Percentiles rank a stretch among this genome's conserved stretches.
phyloP scores from a whole-genome alignment of 2,797 vertebrate genomes.

The Tamandua tetradactyla region DNA sequence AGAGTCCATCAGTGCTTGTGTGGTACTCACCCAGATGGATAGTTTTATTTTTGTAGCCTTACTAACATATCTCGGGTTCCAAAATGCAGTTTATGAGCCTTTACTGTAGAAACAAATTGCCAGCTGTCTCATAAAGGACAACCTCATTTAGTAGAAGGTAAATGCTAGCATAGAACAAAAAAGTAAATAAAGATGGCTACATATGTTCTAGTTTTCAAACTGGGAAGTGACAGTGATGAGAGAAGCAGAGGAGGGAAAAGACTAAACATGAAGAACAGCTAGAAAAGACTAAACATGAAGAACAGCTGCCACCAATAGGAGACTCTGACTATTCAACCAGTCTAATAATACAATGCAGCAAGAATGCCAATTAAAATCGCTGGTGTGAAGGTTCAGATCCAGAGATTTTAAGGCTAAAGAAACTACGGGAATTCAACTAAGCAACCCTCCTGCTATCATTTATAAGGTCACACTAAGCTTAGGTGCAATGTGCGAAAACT shows the following conservation, averaged over 20 bases:
- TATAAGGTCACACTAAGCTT: neutral
- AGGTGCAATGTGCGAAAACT: neutral
- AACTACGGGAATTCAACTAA: neutral
- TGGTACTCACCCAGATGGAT: neutral
- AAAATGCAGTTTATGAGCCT: slow-evolving; percentile 41
- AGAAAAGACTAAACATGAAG: slow-evolving; percentile 46
- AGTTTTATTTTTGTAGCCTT: slow-evolving; percentile 41
- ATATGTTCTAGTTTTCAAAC: slow-evolving; percentile 61
- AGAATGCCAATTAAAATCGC: slow-evolving; percentile 47
- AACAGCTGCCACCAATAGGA: slow-evolving; percentile 55
- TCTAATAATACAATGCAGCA: neutral
- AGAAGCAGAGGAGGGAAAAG: slow-evolving; percentile 41
- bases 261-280: slow-evolving; percentile 65
- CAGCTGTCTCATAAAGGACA: slow-evolving; percentile 73
- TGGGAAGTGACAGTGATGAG: slow-evolving; percentile 40
- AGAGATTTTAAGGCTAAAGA: slow-evolving; percentile 43
- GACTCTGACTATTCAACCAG: neutral
- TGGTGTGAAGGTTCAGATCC: slow-evolving; percentile 22
- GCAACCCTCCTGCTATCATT: neutral
- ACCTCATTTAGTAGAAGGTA: slow-evolving; percentile 66
- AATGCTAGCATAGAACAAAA: slow-evolving; percentile 64
- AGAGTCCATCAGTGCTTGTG: neutral
- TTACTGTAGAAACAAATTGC: slow-evolving; percentile 66
- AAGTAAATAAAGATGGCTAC: slow-evolving; percentile 77
- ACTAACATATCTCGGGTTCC: slow-evolving; percentile 50